Conservation (phyloP, 2,113 vertebrate species). For the Malurus elegans region DNA sequence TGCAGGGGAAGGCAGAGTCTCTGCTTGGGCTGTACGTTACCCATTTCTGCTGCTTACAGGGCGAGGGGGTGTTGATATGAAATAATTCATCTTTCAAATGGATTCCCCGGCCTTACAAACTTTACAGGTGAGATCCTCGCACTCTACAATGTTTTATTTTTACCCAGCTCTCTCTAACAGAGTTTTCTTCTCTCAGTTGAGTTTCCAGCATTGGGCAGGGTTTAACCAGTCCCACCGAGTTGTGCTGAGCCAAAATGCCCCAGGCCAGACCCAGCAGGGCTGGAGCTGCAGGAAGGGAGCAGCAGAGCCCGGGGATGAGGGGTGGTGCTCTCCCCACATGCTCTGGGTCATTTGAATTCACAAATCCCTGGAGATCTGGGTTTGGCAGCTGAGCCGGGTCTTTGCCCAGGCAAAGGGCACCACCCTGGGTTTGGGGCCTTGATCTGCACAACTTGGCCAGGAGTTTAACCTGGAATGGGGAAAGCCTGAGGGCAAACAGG, state of each 20-base stretch:
- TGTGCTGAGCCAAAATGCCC: neutral
- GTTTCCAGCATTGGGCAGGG: neutral
- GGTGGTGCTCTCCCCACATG: no score
- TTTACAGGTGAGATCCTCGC: neutral
- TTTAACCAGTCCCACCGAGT: neutral
- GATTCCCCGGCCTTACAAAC: neutral
- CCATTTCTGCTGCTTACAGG: neutral
- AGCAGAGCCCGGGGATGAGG: no score
- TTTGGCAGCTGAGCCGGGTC: no score
- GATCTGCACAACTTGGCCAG: no score
- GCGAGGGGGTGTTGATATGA: neutral
- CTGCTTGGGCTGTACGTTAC: neutral
- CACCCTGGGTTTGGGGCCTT: no score
- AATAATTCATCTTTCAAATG: neutral
- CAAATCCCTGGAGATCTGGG: no score
- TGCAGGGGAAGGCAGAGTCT: neutral
- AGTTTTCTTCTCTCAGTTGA: rapidly evolving
- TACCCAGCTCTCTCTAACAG: neutral
- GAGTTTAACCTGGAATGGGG: no score
- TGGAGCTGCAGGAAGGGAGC: no score
- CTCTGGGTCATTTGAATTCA: no score
- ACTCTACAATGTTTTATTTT: neutral
- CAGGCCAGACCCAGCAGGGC: neutral
- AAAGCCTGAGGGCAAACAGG: no score
- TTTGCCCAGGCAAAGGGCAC: no score